Evolutionary conservation across 2,113 vertebrate genomes (phyloP).

Genomic region (Trematomus loennbergii): DNA sequence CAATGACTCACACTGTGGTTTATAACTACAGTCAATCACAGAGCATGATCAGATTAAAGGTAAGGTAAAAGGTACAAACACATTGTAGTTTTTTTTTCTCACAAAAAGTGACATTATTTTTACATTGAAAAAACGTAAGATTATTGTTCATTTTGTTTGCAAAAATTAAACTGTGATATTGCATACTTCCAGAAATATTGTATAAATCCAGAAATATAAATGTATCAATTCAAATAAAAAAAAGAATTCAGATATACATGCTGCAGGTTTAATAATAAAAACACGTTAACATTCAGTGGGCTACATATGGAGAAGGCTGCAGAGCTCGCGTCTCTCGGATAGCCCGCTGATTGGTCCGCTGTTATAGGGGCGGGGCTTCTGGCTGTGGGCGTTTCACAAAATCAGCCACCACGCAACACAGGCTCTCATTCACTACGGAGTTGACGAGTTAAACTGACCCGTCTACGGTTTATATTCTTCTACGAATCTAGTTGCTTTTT

Average conservation of each 20-base stretch:
- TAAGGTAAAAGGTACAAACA: neutral
- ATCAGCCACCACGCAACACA: conserved; percentile 42
- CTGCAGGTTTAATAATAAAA: neutral
- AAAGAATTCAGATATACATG: neutral
- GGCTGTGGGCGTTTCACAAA: conserved; percentile 72
- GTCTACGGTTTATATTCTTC: neutral
- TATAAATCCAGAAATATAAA: neutral
- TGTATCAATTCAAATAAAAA: neutral
- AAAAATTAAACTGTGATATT: neutral
- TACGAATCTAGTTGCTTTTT: neutral
- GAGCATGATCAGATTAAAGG: neutral
- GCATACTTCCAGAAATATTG: neutral
- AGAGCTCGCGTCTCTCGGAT: conserved; percentile 58
- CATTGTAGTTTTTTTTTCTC: neutral
- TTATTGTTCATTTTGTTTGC: neutral
- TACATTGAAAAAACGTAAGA: neutral
- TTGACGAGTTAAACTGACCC: conserved; percentile 20
- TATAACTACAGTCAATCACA: neutral
- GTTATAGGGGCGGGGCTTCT: conserved; percentile 36
- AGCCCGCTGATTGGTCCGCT: conserved; percentile 66
- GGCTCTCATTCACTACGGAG: conserved; percentile 72
- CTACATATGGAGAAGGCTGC: neutral
- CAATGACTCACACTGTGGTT: neutral
- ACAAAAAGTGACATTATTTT: neutral
- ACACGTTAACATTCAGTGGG: conserved; percentile 9